Base-by-base conservation (phyloP, 2,888 invertebrate species). In the Drosophila yooni region DNA sequence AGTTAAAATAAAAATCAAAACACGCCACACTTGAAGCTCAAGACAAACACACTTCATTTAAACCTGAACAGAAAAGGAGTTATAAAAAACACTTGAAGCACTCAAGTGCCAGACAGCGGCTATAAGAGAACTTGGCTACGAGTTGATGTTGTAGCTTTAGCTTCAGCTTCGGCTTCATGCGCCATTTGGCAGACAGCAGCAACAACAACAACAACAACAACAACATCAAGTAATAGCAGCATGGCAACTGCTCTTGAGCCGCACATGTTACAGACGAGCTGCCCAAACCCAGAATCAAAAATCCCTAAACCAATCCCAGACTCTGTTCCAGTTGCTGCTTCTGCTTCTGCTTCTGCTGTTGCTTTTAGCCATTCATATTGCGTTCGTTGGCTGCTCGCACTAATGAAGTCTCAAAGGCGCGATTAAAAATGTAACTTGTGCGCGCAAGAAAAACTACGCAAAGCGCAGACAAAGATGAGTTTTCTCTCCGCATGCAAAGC, bases 371-470 rank as follows among this genome's bases (percentile, higher is more conserved):
- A 79, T 79, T 79, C 79, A 81, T 74, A 79, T 73, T 70, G 69
- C 81, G 76, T 75, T 76, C 78, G 57, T 66, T 59, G 64, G 63
- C 53, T 66, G 66, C 46, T 74, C 70, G 74, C 86, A 82, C 87
- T 89, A 88, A 88, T 88, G 90, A 88, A 89, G 88, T 88, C 88
- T 88, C 88, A 90, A 88, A 88, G 87, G 87, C 87, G 87, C 87
- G 87, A 89, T 88, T 88, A 89, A 85, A 89, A 88, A 82, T 86
- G 88, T 83, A 89, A 89, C 90, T 88, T 89, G 75, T 76, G 88
- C 82, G 72, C 59, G 11, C 43, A 57, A 81, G 78, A 88, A 81
- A 82, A 79, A 83, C 78, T 74, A 81, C 72, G 66, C 70, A 77
- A 68, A 74, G 67, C 70, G 66, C 67, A 72, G 70, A 64, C 80